These are phyloP conservation scores for Vanessa atalanta DNA, from an alignment of 1,140 invertebrate genomes.

Conservation along the genomic window DNA sequence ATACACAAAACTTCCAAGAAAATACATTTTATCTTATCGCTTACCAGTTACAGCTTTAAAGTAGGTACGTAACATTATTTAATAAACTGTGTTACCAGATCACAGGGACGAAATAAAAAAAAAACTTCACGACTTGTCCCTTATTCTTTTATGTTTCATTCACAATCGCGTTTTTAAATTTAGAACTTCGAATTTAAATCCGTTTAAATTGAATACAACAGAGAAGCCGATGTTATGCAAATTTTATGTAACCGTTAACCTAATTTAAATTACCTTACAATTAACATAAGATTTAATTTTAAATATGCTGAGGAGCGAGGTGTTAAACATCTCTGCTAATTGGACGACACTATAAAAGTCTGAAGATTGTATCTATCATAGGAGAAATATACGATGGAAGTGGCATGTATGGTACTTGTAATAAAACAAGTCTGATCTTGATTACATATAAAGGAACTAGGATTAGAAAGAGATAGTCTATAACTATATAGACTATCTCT, in stretches of 20 bases:
- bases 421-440: too few species aligned
- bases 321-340: conserved; percentile 16
- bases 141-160: conserved; percentile 6
- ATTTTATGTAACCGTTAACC: conserved; percentile 22
- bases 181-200: conserved; percentile 4
- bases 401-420: neutral
- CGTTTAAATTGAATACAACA: conserved; percentile 14
- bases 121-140: neutral
- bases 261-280: conserved; percentile 26
- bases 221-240: conserved; percentile 9
- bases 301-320: neutral
- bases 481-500: too few species aligned
- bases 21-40: too few species aligned
- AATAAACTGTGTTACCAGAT: conserved; percentile 1
- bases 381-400: neutral
- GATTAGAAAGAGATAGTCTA: too few species aligned
- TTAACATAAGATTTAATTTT: conserved; percentile 29
- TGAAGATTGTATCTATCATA: neutral
- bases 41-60: neutral
- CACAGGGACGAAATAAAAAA: neutral
- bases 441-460: too few species aligned
- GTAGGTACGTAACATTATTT: neutral
- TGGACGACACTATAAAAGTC: conserved; percentile 12
- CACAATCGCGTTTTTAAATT: neutral
- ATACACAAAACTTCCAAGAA: too few species aligned